Percentiles rank a stretch among this genome's conserved stretches.
Conservation (phyloP, 2,113 vertebrate genomes). For the Colossoma macropomum region DNA sequence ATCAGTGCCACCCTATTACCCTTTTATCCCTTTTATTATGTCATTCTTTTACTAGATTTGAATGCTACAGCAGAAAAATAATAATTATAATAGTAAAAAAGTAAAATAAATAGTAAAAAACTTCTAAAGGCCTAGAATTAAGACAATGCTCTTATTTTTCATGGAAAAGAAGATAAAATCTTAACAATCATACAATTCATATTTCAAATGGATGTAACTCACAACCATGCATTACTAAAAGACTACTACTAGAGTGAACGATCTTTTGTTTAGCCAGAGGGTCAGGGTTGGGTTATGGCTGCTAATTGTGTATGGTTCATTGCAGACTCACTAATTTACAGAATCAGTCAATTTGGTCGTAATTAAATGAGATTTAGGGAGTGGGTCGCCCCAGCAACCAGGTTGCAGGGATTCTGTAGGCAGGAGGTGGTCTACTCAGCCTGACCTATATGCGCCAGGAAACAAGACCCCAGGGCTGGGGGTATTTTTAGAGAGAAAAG, state of each 20-base stretch:
- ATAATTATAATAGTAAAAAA: no score
- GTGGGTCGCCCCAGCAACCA: background rate
- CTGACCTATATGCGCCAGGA: conserved; percentile 42
- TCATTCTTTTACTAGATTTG: no score
- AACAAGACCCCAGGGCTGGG: background rate
- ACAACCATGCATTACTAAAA: background rate
- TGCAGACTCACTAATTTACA: conserved; percentile 21
- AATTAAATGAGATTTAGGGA: conserved; percentile 26
- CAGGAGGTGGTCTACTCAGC: background rate
- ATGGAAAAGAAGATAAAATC: no score
- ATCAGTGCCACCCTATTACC: no score
- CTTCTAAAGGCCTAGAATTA: no score
- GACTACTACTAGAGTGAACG: conserved; percentile 6
- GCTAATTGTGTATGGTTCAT: conserved; percentile 31
- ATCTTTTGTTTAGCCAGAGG: conserved; percentile 3
- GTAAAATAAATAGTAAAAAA: no score
- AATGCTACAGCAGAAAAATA: no score
- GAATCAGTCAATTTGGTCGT: conserved; percentile 28
- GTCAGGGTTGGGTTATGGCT: conserved; percentile 24
- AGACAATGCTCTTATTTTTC: no score
- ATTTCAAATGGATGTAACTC: background rate
- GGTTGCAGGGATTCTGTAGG: conserved; percentile 9
- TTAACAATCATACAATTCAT: background rate
- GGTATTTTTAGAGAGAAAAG: conserved; percentile 32
- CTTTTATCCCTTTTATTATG: no score